Base-by-base conservation (phyloP, 2,888 invertebrate species). In the Spilarctia lutea region DNA sequence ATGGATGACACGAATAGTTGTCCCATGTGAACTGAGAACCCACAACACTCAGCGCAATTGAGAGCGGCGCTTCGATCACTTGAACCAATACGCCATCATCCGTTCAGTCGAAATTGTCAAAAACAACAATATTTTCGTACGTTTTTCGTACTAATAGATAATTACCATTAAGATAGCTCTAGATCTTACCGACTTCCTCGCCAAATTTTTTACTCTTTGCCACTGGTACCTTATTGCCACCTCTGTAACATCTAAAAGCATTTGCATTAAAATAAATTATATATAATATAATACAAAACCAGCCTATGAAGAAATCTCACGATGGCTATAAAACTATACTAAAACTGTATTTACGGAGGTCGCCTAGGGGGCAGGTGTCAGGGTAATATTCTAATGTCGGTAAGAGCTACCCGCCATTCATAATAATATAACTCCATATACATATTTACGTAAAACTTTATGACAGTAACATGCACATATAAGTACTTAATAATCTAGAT, bases 321-420 rank as follows among this genome's bases (percentile, higher is more conserved):
- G 85, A 80, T 85, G 83, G 83, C 85, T 86, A 87, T 90, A 91
- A 90, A 90, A 89, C 89, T 89, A 88, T 87, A 88, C 87, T 91
- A 93, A 92, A 92, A 91, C 90, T 90, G 87, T 93, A 93, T 92
- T 91, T 91, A 93, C 91, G 86, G 86, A 88, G 88, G 90, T 88
- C 90, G 75, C 74, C 89, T 84, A 81, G 79, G 91, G 91, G 91
- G 89, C 90, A 94, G 93, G 93, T 93, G 94, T 87, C 90, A 88
- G 89, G 87, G 93, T 89, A 93, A 94, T 94, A 94, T 94, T 94
- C 92, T 94, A 94, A 94, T 94, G 93, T 91, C 86, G 90, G 92
- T 90, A 88, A 89, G 71, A 91, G 92, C 91, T 90, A 89, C 91
- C 91, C 91, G 91, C 92, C 91, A 94, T 94, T 93, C 90, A 93